phyloP scores from a whole-genome alignment of 2,113 vertebrate species.

The Chaetura pelagica region DNA sequence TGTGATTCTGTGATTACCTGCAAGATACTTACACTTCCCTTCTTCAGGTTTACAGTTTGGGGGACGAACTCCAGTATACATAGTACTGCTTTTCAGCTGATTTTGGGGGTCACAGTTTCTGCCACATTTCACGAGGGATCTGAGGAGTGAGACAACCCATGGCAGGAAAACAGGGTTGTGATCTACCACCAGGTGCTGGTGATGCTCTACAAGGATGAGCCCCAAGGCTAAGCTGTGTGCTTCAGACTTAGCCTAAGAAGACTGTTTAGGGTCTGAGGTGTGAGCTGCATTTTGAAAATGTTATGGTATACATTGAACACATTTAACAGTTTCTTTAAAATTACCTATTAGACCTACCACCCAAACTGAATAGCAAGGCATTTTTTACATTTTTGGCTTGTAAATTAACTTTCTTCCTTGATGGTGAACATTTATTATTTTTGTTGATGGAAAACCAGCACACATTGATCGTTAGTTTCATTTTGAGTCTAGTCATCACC shows the following conservation, averaged over 20 bases:
- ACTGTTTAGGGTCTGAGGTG: background rate
- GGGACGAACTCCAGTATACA: background rate
- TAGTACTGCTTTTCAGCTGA: background rate
- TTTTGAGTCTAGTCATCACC: conserved; percentile 7
- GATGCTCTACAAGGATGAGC: background rate
- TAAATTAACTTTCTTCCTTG: background rate
- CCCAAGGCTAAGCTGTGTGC: background rate
- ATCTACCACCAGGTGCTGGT: background rate
- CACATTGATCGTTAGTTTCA: background rate
- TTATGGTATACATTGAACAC: background rate
- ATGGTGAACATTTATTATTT: background rate
- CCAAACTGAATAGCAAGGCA: background rate
- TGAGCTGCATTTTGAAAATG: background rate
- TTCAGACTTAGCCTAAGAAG: background rate
- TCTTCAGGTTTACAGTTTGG: background rate
- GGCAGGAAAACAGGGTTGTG: background rate
- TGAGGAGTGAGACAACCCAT: background rate
- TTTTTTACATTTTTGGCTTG: background rate
- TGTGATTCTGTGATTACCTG: too few relatives aligned
- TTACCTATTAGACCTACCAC: background rate
- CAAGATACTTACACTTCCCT: background rate
- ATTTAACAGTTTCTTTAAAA: background rate
- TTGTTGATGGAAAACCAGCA: background rate
- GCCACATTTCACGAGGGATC: background rate
- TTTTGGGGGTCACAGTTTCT: background rate